Conservation (phyloP, 2,797 vertebrate species). For the Parauchenoglanis punctatus region DNA sequence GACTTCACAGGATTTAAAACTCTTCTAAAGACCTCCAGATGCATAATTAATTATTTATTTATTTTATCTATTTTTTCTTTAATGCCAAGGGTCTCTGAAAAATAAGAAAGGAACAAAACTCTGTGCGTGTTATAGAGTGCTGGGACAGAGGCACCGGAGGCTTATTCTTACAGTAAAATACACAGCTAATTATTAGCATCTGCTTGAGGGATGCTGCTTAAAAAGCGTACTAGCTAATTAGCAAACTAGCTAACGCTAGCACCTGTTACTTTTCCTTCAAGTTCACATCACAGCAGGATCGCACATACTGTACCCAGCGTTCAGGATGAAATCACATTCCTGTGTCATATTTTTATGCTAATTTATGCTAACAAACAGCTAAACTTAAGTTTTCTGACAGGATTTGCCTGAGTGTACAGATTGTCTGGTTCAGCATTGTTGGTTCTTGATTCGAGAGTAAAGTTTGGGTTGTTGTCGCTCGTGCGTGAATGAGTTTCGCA, state of each 20-base stretch:
- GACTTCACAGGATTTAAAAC: not conserved
- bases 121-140: not conserved
- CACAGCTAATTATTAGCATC: not conserved
- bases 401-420: not conserved
- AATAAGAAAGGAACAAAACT: not conserved
- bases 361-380: not conserved
- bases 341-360: not conserved
- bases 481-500: constrained; percentile 39
- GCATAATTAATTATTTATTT: not conserved
- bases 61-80: not conserved
- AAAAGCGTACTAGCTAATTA: not conserved
- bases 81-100: not conserved
- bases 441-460: not conserved
- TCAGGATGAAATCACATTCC: not conserved
- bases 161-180: not conserved
- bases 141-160: not conserved
- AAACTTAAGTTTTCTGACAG: not conserved
- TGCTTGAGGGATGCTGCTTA: not conserved
- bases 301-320: not conserved
- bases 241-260: not conserved
- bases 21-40: too few species aligned
- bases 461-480: not conserved
- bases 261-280: not conserved
- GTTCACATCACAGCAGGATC: not conserved
- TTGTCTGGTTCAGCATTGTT: not conserved